Conservation (phyloP, 2,113 vertebrate species). For the Okapia johnstoni region DNA sequence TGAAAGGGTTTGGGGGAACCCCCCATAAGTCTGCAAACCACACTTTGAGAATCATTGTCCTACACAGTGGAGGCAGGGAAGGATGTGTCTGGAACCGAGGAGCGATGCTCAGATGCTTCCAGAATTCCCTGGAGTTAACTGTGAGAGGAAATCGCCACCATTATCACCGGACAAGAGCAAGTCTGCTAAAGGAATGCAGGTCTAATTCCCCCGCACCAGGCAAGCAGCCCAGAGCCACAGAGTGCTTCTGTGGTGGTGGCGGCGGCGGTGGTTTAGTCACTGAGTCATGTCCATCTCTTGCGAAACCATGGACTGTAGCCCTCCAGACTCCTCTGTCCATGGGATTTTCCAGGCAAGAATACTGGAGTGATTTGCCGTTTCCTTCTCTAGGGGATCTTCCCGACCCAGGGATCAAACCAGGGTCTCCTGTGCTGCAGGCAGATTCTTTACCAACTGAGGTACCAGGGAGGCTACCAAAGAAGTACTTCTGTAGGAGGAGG, state of each 20-base stretch:
- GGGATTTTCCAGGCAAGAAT: background rate
- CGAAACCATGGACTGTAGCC: background rate
- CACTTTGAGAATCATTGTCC: too few relatives aligned
- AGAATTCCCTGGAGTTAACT: background rate
- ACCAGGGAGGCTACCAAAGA: background rate
- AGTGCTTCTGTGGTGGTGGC: accelerated
- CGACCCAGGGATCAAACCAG: background rate
- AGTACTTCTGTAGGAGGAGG: too few relatives aligned
- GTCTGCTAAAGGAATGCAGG: background rate
- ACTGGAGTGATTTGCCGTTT: accelerated
- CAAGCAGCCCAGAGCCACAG: background rate
- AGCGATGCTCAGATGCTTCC: background rate
- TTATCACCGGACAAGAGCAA: too few relatives aligned
- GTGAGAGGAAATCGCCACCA: accelerated
- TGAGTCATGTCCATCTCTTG: background rate
- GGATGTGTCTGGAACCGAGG: accelerated
- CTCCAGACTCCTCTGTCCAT: background rate
- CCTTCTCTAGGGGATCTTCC: background rate
- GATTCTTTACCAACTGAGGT: background rate
- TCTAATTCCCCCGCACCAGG: background rate
- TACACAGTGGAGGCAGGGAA: too few relatives aligned
- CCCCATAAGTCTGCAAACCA: background rate
- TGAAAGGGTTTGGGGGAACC: background rate
- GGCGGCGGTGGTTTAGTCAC: accelerated
- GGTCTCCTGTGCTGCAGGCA: background rate